Base-by-base conservation (phyloP, 2,888 invertebrate genomes). In the Lasius fuliginosus region DNA sequence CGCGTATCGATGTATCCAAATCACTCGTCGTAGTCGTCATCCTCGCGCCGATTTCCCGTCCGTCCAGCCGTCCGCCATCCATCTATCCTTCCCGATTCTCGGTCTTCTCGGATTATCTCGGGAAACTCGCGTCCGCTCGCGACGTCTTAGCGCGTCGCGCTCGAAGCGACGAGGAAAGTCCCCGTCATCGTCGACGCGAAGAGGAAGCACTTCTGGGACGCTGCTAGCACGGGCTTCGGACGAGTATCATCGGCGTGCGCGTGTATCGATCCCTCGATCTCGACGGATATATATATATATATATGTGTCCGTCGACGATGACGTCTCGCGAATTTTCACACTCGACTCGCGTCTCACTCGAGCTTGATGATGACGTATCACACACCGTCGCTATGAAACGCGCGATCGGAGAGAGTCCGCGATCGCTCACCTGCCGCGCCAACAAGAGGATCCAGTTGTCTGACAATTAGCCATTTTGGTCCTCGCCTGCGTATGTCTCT, bases 391-490 rank as follows among this genome's bases (percentile, higher is more conserved):
- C 36, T 36, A 36, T 23, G 23, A 23, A 23, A 23, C 23, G 0
- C 36, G 36, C 36, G 36, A 33, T 46, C 6, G 18, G 46, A 3
- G 36, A 42, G 49, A 23, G 23, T 23, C 65, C 77, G 12, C 42
- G 85, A 84, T 90, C 87, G 91, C 94, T 94, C 94, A 94, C 94
- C 94, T 94, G 94, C 92, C 93, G 90, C 92, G 92, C 93, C 92
- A 92, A 91, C n/a, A 8, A 2, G n/a, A 49, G 49, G n/a, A 49
- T 49, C 90, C 89, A 91, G 91, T 36, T 36, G 5, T 91, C 92
- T 93, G 92, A 93, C 93, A 93, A 94, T 94, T 94, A 93, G 94
- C 94, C 94, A 94, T 94, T 94, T 94, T 93, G 92, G 90, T 91
- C 49, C 49, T 93, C 90, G 86, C 87, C 91, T 84, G 67, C 65